A percentile compares a stretch with the other conserved stretches of the same genome.
phyloP scores from a whole-genome alignment of 2,797 vertebrate species.

The Percopsis omiscomaycus region DNA sequence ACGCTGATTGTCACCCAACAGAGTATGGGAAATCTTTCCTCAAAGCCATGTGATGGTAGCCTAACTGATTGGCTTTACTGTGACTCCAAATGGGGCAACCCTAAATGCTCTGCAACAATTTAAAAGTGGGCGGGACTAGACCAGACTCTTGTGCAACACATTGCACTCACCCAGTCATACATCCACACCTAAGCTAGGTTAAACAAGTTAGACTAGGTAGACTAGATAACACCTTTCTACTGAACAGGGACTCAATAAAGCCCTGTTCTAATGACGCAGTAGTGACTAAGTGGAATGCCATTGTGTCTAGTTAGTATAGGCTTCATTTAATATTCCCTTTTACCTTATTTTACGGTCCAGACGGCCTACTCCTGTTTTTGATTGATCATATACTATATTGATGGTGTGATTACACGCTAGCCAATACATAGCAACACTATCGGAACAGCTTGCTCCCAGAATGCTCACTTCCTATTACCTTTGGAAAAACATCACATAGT shows the following conservation, averaged over 20 bases:
- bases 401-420: not conserved
- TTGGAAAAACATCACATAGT: too few relatives aligned
- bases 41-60: not conserved
- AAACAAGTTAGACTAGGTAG: not conserved
- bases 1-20: not conserved
- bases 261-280: not conserved
- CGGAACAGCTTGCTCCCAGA: not conserved
- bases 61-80: too few relatives aligned
- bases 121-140: too few relatives aligned
- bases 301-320: not conserved
- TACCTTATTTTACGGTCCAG: conserved; percentile 7
- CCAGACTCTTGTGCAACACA: conserved; percentile 17
- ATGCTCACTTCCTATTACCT: not conserved
- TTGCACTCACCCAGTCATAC: conserved; percentile 4
- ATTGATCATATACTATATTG: conserved; percentile 10
- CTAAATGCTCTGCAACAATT: too few relatives aligned
- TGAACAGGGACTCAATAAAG: not conserved
- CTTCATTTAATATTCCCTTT: conserved; percentile 21
- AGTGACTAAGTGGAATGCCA: not conserved
- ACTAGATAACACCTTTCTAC: conserved; percentile 11
- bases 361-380: not conserved
- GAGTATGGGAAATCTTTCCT: not conserved
- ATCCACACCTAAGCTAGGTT: conserved; percentile 6
- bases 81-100: too few relatives aligned
- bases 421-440: not conserved